Base-by-base conservation (phyloP, 2,797 vertebrate species). In the Oryzias sinensis region DNA sequence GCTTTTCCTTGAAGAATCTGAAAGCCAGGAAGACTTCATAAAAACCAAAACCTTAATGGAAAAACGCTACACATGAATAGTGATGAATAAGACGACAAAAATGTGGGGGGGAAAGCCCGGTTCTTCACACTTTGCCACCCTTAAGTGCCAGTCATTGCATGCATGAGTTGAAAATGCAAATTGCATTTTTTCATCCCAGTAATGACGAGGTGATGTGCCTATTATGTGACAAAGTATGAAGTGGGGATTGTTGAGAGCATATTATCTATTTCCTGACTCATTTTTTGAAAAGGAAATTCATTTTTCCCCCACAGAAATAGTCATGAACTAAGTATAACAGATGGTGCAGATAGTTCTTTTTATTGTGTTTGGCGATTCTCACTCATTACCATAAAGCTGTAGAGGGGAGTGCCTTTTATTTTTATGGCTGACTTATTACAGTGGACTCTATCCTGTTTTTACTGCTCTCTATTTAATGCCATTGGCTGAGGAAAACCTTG, bases 161-260 rank as follows among this genome's bases (percentile, higher is more conserved):
- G 83, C 80, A 80, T 57, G 82, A 79, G 79, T 77, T 84, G 85
- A 87, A 87, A 88, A 89, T 85, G 85, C 87, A 55, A 22, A 74
- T 58, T 69, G 81, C 85, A 84, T 88, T 84, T 33, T 33, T 87
- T 88, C 86, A 88, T 59, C 84, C 80, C 56, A 76, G 82, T 70
- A 79, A 82, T 85, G 83, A 87, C 80, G 15, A 70, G 62, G 62
- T 46, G 52, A 54, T 47, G 56, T 69, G 77, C 82, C 79, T 81
- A 79, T 71, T 76, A 55, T 83, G 70, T 74, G 73, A 74, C 77
- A 46, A 68, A 75, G 58, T 73, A 29, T 65, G 52, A 48, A 79
- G 22, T 27, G n/a, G 47, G 25, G 51, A 18, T 29, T 63, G 43
- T 48, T 37, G 59, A 59, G 16, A 20, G 83, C 81, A 83, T 85